phyloP scores from a whole-genome alignment of 2,797 vertebrate species.

The Mus minutoides region DNA sequence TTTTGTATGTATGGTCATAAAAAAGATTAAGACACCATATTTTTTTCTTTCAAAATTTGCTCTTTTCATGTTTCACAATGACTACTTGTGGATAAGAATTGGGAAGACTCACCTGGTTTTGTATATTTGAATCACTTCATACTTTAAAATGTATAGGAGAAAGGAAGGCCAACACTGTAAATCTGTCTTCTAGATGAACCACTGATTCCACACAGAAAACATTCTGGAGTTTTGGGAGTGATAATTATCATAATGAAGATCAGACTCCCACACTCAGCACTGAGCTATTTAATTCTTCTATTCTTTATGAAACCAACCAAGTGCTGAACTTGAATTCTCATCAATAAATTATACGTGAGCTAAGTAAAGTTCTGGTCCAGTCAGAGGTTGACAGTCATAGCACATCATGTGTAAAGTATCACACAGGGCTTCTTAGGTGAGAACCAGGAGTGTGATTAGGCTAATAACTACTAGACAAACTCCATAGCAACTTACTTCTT shows the following conservation, averaged over 20 bases:
- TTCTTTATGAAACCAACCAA: background rate
- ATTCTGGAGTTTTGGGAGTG: background rate
- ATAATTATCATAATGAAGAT: slow-evolving; percentile 58
- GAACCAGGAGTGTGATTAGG: background rate
- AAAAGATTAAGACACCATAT: background rate
- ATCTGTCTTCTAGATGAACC: slow-evolving; percentile 38
- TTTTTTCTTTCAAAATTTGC: background rate
- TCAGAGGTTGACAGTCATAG: background rate
- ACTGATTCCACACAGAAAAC: background rate
- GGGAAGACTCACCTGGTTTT: background rate
- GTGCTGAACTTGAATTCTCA: slow-evolving; percentile 17
- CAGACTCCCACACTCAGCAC: background rate
- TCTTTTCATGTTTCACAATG: background rate
- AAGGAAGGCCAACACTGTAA: slow-evolving; percentile 18
- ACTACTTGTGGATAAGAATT: background rate
- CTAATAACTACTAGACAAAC: background rate
- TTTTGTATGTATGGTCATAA: slow-evolving; percentile 6
- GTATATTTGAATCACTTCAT: slow-evolving; percentile 32
- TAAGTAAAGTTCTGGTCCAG: background rate
- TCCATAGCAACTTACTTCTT: background rate
- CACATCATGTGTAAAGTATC: background rate
- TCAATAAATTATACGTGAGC: background rate
- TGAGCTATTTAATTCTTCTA: slow-evolving; percentile 44
- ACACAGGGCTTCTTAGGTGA: background rate
- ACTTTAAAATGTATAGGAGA: slow-evolving; percentile 29